These are phyloP conservation scores for Calephelis virginiensis DNA, from an alignment of 1,140 invertebrate genomes.

Conservation along the genomic window DNA sequence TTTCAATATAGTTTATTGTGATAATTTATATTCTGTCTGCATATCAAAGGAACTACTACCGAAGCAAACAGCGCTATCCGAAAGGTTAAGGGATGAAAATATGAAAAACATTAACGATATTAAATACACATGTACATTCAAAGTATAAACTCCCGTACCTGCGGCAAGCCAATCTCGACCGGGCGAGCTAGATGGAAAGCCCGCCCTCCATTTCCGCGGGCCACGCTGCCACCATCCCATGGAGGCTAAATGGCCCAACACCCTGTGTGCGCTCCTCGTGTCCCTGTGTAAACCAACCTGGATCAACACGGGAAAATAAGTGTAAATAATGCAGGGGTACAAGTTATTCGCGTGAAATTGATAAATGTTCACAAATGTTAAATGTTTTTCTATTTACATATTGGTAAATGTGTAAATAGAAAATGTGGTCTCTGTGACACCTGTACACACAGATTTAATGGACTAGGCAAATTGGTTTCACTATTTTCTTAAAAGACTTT, in stretches of 20 bases:
- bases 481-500: not conserved
- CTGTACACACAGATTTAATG: not conserved
- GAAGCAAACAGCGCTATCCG: conserved; percentile 24
- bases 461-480: not conserved
- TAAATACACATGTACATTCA: conserved; percentile 34
- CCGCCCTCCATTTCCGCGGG: not conserved
- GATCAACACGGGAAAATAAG: not conserved
- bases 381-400: too few relatives aligned
- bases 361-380: too few relatives aligned
- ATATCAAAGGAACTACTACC: not conserved
- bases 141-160: conserved; percentile 20
- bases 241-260: too few relatives aligned
- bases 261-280: too few relatives aligned
- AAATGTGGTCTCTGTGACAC: not conserved
- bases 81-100: conserved; percentile 28
- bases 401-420: too few relatives aligned
- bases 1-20: not conserved
- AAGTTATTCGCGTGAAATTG: not conserved
- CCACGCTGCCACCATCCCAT: too few relatives aligned
- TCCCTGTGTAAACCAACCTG: too few relatives aligned
- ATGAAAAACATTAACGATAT: conserved; percentile 33
- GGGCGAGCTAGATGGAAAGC: too few relatives aligned
- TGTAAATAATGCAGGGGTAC: not conserved
- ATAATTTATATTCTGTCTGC: not conserved
- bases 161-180: too few relatives aligned